A percentile compares a stretch with the other conserved stretches of the same genome.
phyloP scores from a whole-genome alignment of 2,797 vertebrate genomes.

The Eleutherodactylus coqui region DNA sequence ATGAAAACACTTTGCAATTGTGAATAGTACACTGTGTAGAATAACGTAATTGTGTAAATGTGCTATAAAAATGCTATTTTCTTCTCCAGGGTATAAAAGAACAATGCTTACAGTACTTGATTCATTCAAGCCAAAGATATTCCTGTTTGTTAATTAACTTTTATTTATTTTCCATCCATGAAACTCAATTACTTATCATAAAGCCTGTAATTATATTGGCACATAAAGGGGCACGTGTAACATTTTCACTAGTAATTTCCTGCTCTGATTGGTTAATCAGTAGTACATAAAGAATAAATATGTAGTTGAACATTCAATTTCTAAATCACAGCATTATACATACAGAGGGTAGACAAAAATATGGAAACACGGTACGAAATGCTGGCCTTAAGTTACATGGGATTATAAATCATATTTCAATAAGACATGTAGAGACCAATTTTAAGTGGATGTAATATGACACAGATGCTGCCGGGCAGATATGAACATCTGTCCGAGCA shows the following conservation, averaged over 20 bases:
- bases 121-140: conserved; percentile 24
- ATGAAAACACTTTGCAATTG: not conserved
- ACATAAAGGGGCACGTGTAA: not conserved
- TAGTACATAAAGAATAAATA: too few species aligned
- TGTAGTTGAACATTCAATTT: too few species aligned
- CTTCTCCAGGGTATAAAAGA: conserved; percentile 18
- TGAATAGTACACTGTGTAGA: not conserved
- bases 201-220: conserved; percentile 11
- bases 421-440: too few species aligned
- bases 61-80: conserved; percentile 6
- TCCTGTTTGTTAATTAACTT: not conserved
- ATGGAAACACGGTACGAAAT: too few species aligned
- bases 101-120: conserved; percentile 20
- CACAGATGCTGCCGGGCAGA: too few species aligned
- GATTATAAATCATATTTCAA: too few species aligned
- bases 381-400: too few species aligned
- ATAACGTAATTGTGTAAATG: conserved; percentile 3
- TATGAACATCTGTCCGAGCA: too few species aligned
- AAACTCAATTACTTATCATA: not conserved
- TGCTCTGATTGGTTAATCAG: too few species aligned
- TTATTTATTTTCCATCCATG: not conserved
- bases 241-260: not conserved
- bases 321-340: too few species aligned
- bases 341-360: too few species aligned
- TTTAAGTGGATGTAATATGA: too few species aligned